Base-by-base conservation (phyloP, 2,113 vertebrate genomes). In the Mustela lutreola region DNA sequence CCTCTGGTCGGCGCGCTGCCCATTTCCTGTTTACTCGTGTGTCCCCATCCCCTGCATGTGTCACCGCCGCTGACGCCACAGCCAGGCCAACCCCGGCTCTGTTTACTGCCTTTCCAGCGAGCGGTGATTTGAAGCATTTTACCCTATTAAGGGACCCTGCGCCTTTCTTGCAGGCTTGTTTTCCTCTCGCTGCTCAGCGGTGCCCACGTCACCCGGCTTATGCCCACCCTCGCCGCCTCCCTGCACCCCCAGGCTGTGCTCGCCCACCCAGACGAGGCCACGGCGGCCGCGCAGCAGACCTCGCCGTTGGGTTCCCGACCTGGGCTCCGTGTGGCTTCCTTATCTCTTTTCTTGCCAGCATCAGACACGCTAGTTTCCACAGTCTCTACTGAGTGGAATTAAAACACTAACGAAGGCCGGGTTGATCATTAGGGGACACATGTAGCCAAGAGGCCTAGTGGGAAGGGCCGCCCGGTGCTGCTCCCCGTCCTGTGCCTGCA, bases 401-500 rank as follows among this genome's bases (percentile, higher is more conserved):
- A 78, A 71, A 79, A 48, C 1, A n/a, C 73, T 60, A 1, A 18
- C 26, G 3, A 14, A 62, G 60, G 15, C 8, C 50, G 9, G 21
- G 36, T 5, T 45, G 42, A 19, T 6, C 26, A 16, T 42, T 9
- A 63, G 39, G 50, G 36, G n/a, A 36, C 79, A 56, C 16, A 3
- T 4, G 42, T 0, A 16, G 1, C 33, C 36, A 8, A 0, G 4
- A 89, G 28, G 19, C 31, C 2, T 0, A 3, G 63, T 31, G 63
- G 15, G 63, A 31, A 33, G 28, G 5, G 1, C 2, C 1, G 10
- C 2, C 21, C 0, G 1, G 56, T 11, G 8, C 12, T 15, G n/a
- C 11, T n/a, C n/a, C 28, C 28, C 11, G 7, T 2, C 58, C 28
- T 2, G 24, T 0, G 0, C 24, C 36, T 7, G 36, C 2, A 6